phyloP scores from a whole-genome alignment of 2,113 vertebrate species.

The Toxotes chatareus region DNA sequence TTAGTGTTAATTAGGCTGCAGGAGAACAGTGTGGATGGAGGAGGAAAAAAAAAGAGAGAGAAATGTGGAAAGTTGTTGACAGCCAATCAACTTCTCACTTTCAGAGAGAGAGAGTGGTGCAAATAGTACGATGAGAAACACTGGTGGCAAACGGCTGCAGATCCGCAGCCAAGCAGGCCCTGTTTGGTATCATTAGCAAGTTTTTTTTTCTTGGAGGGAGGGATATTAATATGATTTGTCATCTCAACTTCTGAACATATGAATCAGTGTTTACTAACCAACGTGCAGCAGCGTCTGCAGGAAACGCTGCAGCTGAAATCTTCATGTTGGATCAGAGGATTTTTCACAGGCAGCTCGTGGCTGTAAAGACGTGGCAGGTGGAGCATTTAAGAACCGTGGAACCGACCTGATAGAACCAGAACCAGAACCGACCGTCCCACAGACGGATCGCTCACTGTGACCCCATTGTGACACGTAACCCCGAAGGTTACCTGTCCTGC shows the following conservation, averaged over 20 bases:
- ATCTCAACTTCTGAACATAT: conserved; percentile 73
- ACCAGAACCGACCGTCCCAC: too few species aligned
- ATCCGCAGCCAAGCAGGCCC: conserved; percentile 63
- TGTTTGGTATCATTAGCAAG: conserved; percentile 73
- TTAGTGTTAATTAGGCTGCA: conserved; percentile 83
- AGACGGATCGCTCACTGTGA: too few species aligned
- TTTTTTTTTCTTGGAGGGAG: conserved; percentile 56
- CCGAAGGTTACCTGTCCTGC: background rate
- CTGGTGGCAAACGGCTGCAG: conserved; percentile 61
- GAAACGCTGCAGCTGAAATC: background rate
- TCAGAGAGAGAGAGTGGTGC: conserved; percentile 55
- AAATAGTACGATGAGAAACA: conserved; percentile 66
- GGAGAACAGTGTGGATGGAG: conserved; percentile 69
- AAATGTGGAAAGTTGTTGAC: conserved; percentile 83
- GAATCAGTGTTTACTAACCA: conserved; percentile 72
- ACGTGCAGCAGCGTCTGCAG: conserved; percentile 5
- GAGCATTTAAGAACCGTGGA: too few species aligned
- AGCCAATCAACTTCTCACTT: conserved; percentile 85
- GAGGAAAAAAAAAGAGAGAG: conserved; percentile 52
- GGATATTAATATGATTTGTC: conserved; percentile 71
- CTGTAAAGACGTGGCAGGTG: background rate
- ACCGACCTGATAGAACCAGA: too few species aligned
- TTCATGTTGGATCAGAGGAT: conserved; percentile 6
- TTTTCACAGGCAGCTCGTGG: background rate
- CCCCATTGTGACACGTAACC: background rate